Base-by-base conservation (phyloP, 2,888 invertebrate species). In the Drosophila mimica region DNA sequence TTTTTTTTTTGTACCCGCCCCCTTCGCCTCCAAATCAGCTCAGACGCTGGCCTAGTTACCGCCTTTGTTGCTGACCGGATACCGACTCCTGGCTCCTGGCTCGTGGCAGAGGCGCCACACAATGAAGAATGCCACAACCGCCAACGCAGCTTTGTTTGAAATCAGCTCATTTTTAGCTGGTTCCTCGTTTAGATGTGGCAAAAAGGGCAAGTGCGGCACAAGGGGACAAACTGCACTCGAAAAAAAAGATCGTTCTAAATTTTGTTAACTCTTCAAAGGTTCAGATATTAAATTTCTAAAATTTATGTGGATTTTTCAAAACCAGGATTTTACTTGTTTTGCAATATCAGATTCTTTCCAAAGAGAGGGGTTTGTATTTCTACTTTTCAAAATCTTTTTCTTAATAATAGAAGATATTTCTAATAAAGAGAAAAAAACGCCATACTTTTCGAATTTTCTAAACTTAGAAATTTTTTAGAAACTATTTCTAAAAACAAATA, bases 21-120 rank as follows among this genome's bases (percentile, higher is more conserved):
- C 65, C 25, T 25, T 8, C 9, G 25, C 25, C 15, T 4, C 0
- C 51, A 80, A 86, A 83, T 86, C 82, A 77, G 66, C 79, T 70
- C 83, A 85, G 83, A 71, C 82, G 89, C 82, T 87, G 86, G 88
- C 81, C 87, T 88, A 88, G 83, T 85, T 76, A 72, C 76, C 76
- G 83, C 74, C 81, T 84, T 84, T 84, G 84, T 88, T 84, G 84
- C 76, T 73, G 71, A 66, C 82, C 75, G 82, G 81, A 81, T 77
- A 65, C 80, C 76, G 70, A 52, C 69, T 30, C 38, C 56, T 30
- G 25, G 25, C 34, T n/a, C 1, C 20, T 30, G 40, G 67, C 70
- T 46, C 8, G 46, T 25, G 46, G 46, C 4, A 2, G 25, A 25
- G 15, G 46, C 46, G 25, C 69, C 71, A 76, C 78, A 82, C 82